Conservation (phyloP, 2,888 invertebrate species). For the Athalia cordata region DNA sequence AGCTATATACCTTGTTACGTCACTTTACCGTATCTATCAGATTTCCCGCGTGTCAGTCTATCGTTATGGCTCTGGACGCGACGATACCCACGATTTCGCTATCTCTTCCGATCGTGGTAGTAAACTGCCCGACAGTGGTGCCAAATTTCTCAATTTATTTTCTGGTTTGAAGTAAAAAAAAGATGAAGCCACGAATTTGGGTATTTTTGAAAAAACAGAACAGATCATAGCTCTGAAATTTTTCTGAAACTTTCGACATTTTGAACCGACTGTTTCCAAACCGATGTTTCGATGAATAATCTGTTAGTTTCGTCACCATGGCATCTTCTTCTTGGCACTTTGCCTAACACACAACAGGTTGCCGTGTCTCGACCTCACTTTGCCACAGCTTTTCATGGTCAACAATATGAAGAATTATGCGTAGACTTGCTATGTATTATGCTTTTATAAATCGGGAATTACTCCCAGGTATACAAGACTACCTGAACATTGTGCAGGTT, state of each 20-base stretch:
- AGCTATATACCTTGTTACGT: not conserved
- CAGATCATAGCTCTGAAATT: too few relatives aligned
- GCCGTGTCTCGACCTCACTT: not conserved
- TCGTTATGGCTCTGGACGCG: conserved; percentile 6
- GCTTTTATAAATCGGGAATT: not conserved
- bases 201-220: too few relatives aligned
- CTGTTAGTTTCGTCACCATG: not conserved
- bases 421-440: not conserved
- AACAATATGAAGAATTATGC: not conserved
- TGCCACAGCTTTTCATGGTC: not conserved
- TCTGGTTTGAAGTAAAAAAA: too few relatives aligned
- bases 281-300: not conserved
- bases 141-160: too few relatives aligned
- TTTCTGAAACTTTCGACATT: too few relatives aligned
- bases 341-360: conserved; percentile 37
- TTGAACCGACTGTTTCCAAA: not conserved
- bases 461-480: not conserved
- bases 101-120: not conserved
- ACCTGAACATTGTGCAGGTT: not conserved
- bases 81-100: conserved; percentile 30
- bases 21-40: conserved; percentile 1
- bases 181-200: too few relatives aligned
- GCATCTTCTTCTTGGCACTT: conserved; percentile 7
- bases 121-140: too few relatives aligned
- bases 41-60: not conserved